These are phyloP conservation scores for Corbicula japonica DNA, from an alignment of 2,888 invertebrate genomes.

Conservation along the genomic window DNA sequence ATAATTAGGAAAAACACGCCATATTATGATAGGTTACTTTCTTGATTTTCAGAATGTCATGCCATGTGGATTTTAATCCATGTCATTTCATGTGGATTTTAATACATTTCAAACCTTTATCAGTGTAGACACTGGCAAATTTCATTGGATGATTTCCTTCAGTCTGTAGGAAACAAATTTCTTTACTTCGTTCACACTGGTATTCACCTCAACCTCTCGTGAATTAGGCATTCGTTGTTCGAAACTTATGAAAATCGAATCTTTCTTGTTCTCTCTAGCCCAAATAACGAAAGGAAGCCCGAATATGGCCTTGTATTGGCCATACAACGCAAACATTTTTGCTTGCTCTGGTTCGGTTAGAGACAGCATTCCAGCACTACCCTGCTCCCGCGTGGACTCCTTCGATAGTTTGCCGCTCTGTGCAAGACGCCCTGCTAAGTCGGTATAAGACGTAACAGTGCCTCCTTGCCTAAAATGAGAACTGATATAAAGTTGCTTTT, in stretches of 20 bases:
- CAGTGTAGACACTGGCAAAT: too few species aligned
- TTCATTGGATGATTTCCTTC: too few species aligned
- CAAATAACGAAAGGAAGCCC: slow-evolving; percentile 79
- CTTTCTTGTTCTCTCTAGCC: slow-evolving; percentile 76
- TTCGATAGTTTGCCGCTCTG: slow-evolving; percentile 58
- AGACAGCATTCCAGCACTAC: slow-evolving; percentile 65
- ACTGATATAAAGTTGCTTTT: too few species aligned
- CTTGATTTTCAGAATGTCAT: too few species aligned
- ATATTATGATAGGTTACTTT: too few species aligned
- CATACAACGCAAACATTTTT: slow-evolving; percentile 62
- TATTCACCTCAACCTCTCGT: slow-evolving; percentile 61
- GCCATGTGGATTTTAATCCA: too few species aligned
- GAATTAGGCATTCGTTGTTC: slow-evolving; percentile 63
- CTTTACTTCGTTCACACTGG: slow-evolving; percentile 75
- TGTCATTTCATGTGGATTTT: too few species aligned
- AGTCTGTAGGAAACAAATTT: too few species aligned
- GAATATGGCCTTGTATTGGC: slow-evolving; percentile 72
- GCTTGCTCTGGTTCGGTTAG: slow-evolving; percentile 65
- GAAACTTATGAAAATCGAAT: slow-evolving; percentile 71
- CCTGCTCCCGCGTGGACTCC: slow-evolving; percentile 73
- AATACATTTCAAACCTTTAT: too few species aligned
- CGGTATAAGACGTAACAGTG: slow-evolving; percentile 77
- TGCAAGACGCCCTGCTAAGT: slow-evolving; percentile 74
- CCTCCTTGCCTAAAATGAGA: slow-evolving; percentile 70
- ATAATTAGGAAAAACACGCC: too few species aligned